Evolutionary conservation across 2,113 vertebrate genomes (phyloP).

Genomic region (Neotoma lepida): DNA sequence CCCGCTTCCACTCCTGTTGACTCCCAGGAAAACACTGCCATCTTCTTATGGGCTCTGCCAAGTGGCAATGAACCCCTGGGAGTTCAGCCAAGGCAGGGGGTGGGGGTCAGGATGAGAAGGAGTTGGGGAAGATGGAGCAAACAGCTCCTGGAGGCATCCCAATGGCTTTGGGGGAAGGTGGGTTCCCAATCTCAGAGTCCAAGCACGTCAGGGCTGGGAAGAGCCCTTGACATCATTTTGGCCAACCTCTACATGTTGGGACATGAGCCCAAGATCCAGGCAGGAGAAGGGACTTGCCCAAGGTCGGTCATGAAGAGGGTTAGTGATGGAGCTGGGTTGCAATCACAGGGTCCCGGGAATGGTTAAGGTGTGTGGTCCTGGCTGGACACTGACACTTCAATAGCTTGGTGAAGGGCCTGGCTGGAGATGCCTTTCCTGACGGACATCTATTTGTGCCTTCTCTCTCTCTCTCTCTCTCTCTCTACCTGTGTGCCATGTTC

Average conservation of each 20-base stretch:
- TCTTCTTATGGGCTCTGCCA: slow-evolving; percentile 58
- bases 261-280: slow-evolving; percentile 54
- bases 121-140: slow-evolving; percentile 18
- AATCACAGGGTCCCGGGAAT: not conserved
- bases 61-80: slow-evolving; percentile 60
- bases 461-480: not conserved
- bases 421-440: not conserved
- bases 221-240: slow-evolving; percentile 43
- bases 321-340: not conserved
- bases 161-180: slow-evolving; percentile 30
- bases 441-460: not conserved
- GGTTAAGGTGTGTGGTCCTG: not conserved
- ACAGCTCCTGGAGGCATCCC: slow-evolving; percentile 21
- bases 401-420: not conserved
- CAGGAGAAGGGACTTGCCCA: slow-evolving; percentile 62
- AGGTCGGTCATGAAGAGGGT: slow-evolving; percentile 62
- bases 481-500: not conserved
- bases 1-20: slow-evolving; percentile 22
- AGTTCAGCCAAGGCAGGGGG: slow-evolving; percentile 57
- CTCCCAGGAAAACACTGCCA: slow-evolving; percentile 70
- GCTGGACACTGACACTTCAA: not conserved
- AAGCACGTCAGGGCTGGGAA: not conserved
- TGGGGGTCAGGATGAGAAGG: slow-evolving; percentile 1
- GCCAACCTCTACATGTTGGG: slow-evolving; percentile 10
- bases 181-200: slow-evolving; percentile 25